These are phyloP conservation scores for Sebastes vulpes DNA, from an alignment of 2,797 vertebrate species.

Conservation along the genomic window DNA sequence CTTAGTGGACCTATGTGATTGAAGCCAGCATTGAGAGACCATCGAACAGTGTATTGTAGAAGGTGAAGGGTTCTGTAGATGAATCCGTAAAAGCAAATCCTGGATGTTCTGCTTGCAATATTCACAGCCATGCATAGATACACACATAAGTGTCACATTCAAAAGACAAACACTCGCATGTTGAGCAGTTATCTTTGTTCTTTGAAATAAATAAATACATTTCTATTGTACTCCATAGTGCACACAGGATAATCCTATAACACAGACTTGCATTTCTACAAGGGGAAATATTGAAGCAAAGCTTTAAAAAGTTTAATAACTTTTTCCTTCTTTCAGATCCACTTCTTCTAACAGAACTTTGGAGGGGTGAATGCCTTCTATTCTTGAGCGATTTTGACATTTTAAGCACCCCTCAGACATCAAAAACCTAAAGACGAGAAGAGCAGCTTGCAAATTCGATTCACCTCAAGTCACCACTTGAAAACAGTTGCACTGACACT, in stretches of 20 bases:
- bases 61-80: background rate
- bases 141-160: background rate
- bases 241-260: background rate
- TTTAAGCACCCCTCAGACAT: constrained; percentile 20
- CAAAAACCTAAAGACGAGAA: constrained; percentile 14
- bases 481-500: constrained; percentile 14
- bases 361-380: background rate
- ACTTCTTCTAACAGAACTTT: constrained; percentile 5
- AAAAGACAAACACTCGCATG: background rate
- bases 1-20: background rate
- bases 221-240: background rate
- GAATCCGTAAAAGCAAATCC: background rate
- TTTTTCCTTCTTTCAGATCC: constrained; percentile 7
- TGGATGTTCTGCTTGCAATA: background rate
- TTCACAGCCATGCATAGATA: background rate
- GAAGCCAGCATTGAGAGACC: background rate
- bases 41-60: background rate
- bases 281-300: background rate
- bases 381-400: constrained; percentile 37
- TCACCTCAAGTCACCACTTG: constrained; percentile 5
- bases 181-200: background rate
- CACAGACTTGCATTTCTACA: background rate
- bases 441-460: background rate
- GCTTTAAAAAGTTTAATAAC: background rate
- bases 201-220: background rate